Percentiles rank a stretch among this genome's conserved stretches.
Conservation (phyloP, 37 sponge, comb jelly and placozoan genomes). For the Dysidea cf. avara region DNA sequence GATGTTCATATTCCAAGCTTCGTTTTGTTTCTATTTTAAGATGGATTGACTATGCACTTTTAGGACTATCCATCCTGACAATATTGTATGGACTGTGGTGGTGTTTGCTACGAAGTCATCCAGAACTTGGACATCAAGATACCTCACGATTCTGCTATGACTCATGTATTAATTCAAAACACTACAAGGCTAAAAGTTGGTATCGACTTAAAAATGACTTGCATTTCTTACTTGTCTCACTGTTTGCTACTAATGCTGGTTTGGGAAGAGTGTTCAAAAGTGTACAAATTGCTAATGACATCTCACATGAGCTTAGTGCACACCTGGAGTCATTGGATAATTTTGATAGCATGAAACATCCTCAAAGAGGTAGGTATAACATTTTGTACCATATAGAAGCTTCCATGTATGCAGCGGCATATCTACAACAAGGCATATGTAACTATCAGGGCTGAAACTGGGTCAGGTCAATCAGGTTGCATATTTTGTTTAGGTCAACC, state of each 20-base stretch:
- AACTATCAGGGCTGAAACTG: too few species aligned
- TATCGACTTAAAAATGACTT: background rate
- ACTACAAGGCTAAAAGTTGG: background rate
- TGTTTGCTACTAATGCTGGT: constrained; percentile 8
- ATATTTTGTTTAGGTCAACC: too few species aligned
- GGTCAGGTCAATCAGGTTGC: too few species aligned
- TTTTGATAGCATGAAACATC: too few species aligned
- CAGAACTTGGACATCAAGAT: constrained; percentile 2
- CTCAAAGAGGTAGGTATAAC: too few species aligned
- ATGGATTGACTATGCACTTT: background rate
- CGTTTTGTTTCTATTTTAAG: background rate
- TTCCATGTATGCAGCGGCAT: too few species aligned
- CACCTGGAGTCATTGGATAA: too few species aligned
- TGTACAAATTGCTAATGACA: constrained; percentile 1
- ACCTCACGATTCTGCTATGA: background rate
- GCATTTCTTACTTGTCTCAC: background rate
- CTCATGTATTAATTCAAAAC: background rate
- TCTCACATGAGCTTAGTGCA: too few species aligned
- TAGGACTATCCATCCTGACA: background rate
- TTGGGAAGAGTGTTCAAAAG: constrained; percentile 8
- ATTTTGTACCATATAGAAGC: too few species aligned
- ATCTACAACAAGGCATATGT: too few species aligned
- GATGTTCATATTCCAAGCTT: background rate
- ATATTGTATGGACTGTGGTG: too few species aligned
- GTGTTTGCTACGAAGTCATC: too few species aligned